phyloP scores from a whole-genome alignment of 2,797 vertebrate genomes.

The Micrastur ruficollis region DNA sequence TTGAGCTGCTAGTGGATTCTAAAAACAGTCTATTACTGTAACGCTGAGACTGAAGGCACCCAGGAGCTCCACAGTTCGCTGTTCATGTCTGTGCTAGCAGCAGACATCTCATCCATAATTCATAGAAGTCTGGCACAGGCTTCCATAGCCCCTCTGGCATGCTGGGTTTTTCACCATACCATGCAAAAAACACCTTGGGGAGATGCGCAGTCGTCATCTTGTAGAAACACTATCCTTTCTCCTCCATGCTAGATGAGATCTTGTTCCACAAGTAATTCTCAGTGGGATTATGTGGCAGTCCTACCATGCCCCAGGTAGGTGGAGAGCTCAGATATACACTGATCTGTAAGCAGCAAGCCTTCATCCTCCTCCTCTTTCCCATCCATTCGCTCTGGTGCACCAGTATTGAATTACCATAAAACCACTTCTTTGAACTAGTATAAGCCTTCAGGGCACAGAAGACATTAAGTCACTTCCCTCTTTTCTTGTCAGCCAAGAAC shows the following conservation, averaged over 20 bases:
- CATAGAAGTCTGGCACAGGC: neutral
- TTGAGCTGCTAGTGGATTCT: neutral
- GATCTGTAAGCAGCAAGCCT: neutral
- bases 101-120: constrained; percentile 12
- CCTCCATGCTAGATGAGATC: neutral
- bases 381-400: neutral
- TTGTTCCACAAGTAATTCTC: neutral
- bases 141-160: neutral
- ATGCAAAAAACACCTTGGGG: neutral
- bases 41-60: neutral
- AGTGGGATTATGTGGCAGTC: neutral
- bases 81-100: neutral
- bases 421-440: neutral
- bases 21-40: neutral
- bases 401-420: neutral
- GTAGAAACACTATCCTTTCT: neutral
- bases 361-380: neutral
- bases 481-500: neutral
- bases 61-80: neutral
- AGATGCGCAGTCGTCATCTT: fast-evolving
- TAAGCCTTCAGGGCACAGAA: neutral
- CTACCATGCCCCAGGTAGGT: neutral
- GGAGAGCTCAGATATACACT: neutral
- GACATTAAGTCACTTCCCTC: neutral
- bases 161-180: neutral